Evolutionary conservation across 2,888 invertebrate genomes (phyloP), one percentile per base, ranked within the genome.

Genomic region (Habroteleia sp.): DNA sequence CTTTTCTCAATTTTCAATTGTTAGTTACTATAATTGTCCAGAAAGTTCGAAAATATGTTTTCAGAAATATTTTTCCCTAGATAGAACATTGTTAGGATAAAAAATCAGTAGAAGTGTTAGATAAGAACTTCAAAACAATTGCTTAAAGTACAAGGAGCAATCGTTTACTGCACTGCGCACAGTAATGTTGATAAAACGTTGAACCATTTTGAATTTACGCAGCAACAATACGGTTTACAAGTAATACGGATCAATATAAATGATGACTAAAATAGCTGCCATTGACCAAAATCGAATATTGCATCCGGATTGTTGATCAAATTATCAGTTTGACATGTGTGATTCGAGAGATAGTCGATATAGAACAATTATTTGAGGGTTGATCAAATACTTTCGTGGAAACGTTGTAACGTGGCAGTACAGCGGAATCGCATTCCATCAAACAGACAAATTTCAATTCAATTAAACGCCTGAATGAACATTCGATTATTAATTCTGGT

Each of bases 271-370:
- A 75, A 71, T 75, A 37, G 54, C 60, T 58, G 52, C n/a, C 63
- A 63, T 50, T 68, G 69, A 60, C 65, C 65, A 60, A 75, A 75
- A 71, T 75, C 31, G 75, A 75, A 71, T 75, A 75, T 66, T 60
- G 69, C 74, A 54, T 58, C 65, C 69, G 52, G 44, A 52, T 69
- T 56, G 74, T 63, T 75, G 65, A 75, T 75, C 71, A 71, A 75
- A 75, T 75, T 75, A 75, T 75, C 75, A 75, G 75, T 65, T 63
- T 71, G 75, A 75, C 69, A 71, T 71, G 69, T 75, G 75, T 75
- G 75, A 65, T 75, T 75, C 71, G 75, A 65, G 69, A 75, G 69
- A 75, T 71, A 54, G 71, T 66, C 75, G 69, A 75, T 75, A 62
- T 75, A 71, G 75, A 71, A 75, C 75, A 75, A 75, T 75, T 71